Evolutionary conservation across 2,113 vertebrate genomes (phyloP).

Genomic region (Empidonax traillii): DNA sequence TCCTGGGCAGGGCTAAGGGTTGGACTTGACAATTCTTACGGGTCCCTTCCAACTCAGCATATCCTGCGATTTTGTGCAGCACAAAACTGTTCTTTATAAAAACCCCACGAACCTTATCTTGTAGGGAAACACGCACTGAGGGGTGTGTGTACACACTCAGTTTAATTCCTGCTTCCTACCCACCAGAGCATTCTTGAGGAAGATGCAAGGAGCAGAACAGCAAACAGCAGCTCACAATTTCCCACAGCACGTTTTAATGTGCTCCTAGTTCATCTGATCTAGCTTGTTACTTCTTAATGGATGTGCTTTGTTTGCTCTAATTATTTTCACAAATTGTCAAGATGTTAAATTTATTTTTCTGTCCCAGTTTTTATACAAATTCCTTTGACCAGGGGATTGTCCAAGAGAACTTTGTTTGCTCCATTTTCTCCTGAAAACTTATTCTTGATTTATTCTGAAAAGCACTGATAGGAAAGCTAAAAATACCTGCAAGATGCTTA

Average conservation of each 20-base stretch:
- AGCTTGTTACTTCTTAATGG: not conserved
- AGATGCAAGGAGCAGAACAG: not conserved
- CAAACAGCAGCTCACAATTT: not conserved
- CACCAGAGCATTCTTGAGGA: not conserved
- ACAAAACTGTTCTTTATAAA: not conserved
- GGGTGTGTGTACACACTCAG: rapidly evolving
- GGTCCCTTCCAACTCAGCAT: not conserved
- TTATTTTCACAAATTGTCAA: not conserved
- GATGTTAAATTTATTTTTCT: not conserved
- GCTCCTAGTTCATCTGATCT: not conserved
- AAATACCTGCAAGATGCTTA: not conserved
- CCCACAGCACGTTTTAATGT: not conserved
- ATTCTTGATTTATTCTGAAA: not conserved
- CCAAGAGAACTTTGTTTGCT: not conserved
- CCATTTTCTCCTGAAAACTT: not conserved
- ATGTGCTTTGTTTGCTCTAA: not conserved
- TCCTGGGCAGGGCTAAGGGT: not conserved
- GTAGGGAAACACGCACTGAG: not conserved
- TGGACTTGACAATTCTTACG: not conserved
- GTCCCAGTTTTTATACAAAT: not conserved
- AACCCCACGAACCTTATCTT: not conserved
- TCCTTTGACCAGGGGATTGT: not conserved
- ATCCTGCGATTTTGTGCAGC: not conserved
- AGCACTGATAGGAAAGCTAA: not conserved
- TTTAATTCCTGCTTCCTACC: not conserved